Evolutionary conservation across 2,113 vertebrate species (phyloP), one percentile per base, ranked within the genome.

Genomic region (Elanoides forficatus): DNA sequence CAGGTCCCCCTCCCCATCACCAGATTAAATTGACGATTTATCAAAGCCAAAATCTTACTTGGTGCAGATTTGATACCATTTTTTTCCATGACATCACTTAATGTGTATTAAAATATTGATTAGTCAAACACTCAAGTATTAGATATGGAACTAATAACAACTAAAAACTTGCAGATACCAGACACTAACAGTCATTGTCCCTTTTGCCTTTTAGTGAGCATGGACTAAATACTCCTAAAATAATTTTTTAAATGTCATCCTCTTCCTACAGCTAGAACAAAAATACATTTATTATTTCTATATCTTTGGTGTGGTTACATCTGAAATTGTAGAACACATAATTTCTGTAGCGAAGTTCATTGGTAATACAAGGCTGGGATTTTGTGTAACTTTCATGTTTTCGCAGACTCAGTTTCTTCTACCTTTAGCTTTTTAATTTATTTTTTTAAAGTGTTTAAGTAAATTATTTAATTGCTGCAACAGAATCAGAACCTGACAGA

Each of bases 1-100:
- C 3, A 20, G 36, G 7, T 52, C 15, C 7, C 5, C 7, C 8
- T 6, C 4, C 4, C 9, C 10, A 15, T 13, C 3, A 42, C 42
- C 36, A 66, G 18, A 45, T 45, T 81, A 40, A 92, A 81, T 3
- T 40, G 59, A 60, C 3, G 2, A 25, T 70, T 70, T 88, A 63
- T 68, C 56, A 81, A 82, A 81, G 32, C 10, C 6, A 55, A 82
- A 71, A 70, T 53, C 14, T 62, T 34, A 70, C 32, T 59, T 9
- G 55, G 10, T 50, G n/a, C 6, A 86, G 21, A 15, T 25, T 13
- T 67, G 11, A 43, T 21, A 74, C 10, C 1, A 3, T 2, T 17
- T 76, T 68, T 42, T 66, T 53, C 34, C 9, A 48, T 32, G 1
- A 9, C 1, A 1, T 42, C 59, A 59, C 2, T 65, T 60, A 20